These are phyloP conservation scores for Formicarius rufipectus DNA, from an alignment of 2,113 vertebrate species.

Conservation along the genomic window DNA sequence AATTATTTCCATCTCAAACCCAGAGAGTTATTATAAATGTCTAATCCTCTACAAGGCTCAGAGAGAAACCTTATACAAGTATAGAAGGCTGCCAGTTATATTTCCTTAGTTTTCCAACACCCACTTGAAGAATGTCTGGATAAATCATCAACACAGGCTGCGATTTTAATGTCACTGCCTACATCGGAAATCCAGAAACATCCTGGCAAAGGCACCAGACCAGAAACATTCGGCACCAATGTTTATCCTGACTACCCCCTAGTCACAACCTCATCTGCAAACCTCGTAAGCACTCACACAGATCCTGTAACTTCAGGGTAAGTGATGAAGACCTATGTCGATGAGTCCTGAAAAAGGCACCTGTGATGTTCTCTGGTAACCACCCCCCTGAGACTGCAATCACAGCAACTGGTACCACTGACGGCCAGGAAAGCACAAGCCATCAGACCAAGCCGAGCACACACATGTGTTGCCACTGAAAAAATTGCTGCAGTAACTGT, in stretches of 20 bases:
- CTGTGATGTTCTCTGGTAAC: neutral
- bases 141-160: constrained; percentile 23
- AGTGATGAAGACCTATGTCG: neutral
- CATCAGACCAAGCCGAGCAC: neutral
- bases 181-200: neutral
- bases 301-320: neutral
- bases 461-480: neutral
- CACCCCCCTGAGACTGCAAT: neutral
- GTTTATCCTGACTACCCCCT: neutral
- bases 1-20: neutral
- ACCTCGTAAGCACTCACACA: neutral
- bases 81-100: neutral
- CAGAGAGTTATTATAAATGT: neutral
- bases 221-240: neutral
- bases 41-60: neutral
- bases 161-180: neutral
- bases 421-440: rapidly evolving
- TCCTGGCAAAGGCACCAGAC: neutral
- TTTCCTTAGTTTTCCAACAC: neutral
- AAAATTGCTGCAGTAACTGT: neutral
- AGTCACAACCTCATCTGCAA: neutral
- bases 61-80: neutral
- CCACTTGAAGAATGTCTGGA: constrained; percentile 3
- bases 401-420: neutral
- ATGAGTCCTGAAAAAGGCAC: neutral